These are phyloP conservation scores for Zelleria hepariella DNA, from an alignment of 2,888 invertebrate species.

Conservation along the genomic window DNA sequence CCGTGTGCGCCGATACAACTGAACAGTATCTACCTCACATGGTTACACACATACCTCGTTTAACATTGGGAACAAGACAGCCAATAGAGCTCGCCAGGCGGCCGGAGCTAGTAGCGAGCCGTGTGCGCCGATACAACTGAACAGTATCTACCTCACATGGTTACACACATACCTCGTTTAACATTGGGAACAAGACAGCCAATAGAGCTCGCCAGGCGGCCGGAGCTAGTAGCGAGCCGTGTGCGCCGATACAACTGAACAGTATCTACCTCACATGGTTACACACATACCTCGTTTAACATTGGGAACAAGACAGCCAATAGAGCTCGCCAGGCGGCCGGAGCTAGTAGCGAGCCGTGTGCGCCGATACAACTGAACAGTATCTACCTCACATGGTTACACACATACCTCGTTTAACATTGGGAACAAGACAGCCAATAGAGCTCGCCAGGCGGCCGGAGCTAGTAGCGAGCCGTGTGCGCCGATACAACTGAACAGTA, in stretches of 20 bases:
- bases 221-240: slow-evolving; percentile 69
- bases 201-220: slow-evolving; percentile 96
- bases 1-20: neutral
- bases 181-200: slow-evolving; percentile 93
- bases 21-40: neutral
- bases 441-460: slow-evolving; percentile 94
- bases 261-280: neutral
- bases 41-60: slow-evolving; percentile 80
- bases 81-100: slow-evolving; percentile 96
- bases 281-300: slow-evolving; percentile 83
- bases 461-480: slow-evolving; percentile 55
- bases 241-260: neutral
- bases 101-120: slow-evolving; percentile 74
- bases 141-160: neutral
- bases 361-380: neutral
- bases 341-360: slow-evolving; percentile 64
- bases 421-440: slow-evolving; percentile 95
- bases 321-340: slow-evolving; percentile 95
- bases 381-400: neutral
- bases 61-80: slow-evolving; percentile 94
- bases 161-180: slow-evolving; percentile 82
- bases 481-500: neutral
- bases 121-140: neutral
- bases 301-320: slow-evolving; percentile 95
- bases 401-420: slow-evolving; percentile 87